phyloP scores from a whole-genome alignment of 2,113 vertebrate species.

The Macrotis lagotis region DNA sequence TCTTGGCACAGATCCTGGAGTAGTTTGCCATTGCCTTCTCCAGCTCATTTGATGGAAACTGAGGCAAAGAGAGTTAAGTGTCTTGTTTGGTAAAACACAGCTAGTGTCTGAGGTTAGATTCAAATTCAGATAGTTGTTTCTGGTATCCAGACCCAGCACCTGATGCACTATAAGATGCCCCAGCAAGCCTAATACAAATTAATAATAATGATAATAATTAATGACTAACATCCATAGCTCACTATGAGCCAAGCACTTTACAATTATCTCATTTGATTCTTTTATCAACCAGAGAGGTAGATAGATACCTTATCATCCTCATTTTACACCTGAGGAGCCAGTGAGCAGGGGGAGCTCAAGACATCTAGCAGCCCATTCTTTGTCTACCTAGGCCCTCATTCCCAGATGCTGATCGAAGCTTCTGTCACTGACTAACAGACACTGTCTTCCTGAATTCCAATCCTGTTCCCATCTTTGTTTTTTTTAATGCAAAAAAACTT shows the following conservation, averaged over 20 bases:
- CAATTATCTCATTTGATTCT: neutral
- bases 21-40: neutral
- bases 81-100: neutral
- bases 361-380: neutral
- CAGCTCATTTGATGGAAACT: neutral
- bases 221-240: neutral
- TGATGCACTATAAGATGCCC: neutral
- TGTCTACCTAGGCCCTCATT: no score
- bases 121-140: neutral
- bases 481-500: no score
- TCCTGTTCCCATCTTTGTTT: neutral
- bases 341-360: neutral
- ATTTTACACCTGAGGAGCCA: neutral
- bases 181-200: neutral
- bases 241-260: neutral
- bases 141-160: neutral
- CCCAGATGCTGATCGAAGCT: neutral
- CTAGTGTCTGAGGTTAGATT: neutral
- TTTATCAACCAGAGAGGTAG: neutral
- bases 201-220: no score
- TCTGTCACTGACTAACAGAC: neutral
- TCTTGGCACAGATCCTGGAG: neutral
- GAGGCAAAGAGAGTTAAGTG: neutral
- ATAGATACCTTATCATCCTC: no score
- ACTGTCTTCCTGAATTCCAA: neutral